Base-by-base conservation (phyloP, 2,797 vertebrate species). In the Hoplostethus mediterraneus region DNA sequence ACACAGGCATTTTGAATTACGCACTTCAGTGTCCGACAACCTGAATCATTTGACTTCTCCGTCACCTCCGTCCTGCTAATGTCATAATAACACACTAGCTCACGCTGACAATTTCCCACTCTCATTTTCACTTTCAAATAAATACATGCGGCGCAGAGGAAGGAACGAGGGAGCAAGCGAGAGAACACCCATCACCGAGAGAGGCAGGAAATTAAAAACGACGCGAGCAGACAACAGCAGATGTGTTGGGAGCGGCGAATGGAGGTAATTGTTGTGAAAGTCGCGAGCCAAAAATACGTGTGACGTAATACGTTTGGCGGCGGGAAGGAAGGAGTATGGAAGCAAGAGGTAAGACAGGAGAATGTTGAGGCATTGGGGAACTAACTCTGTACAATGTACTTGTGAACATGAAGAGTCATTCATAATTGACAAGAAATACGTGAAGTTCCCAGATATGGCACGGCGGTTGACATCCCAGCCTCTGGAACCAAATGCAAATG, bases 61-160 rank as follows among this genome's bases (percentile, higher is more conserved):
- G 57, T 87, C 76, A 25, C 63, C 79, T 72, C 70, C 2, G 17
- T 54, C 63, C 16, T 51, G 67, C 40, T 6, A 6, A 74, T 28
- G 58, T 58, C 66, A 45, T 76, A 79, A 83, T 76, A 85, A 84
- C 74, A 74, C 14, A 81, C 78, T 82, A 62, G 12, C 76, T 82
- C 82, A 73, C 75, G 76, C 77, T 67, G 73, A 80, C 76, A 70
- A 60, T 66, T 83, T 83, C 77, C 73, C 80, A 44, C 80, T 83
- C 84, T 86, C 68, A 86, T 87, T 87, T 85, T 87, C 75, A 44
- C 58, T 69, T 11, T 1, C 72, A 74, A 71, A 84, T 67, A 80
- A 77, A 83, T 5, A 38, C 65, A 36, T 33, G 9, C 3, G 0
- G 49, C 0, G 6, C 31, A 6, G 11, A 40, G 56, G 56, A 31